Percentiles rank a stretch among this genome's conserved stretches.
Evolutionary conservation across 2,888 invertebrate species (phyloP).

Genomic region (Athetis lepigone): DNA sequence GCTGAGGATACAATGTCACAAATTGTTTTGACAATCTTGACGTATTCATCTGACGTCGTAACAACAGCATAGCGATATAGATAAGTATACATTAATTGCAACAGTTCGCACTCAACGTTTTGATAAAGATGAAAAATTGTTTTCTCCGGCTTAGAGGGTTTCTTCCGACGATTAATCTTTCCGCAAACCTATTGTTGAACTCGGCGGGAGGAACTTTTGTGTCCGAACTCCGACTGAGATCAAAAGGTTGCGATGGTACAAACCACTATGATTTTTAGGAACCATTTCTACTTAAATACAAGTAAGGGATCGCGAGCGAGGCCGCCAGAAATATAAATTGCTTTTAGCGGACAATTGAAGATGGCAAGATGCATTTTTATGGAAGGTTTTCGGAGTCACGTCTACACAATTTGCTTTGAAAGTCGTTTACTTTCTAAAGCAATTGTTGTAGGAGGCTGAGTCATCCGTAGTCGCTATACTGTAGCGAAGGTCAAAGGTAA

Average conservation of each 20-base stretch:
- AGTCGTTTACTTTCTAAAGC: constrained; percentile 42
- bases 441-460: constrained; percentile 43
- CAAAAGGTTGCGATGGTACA: constrained; percentile 83
- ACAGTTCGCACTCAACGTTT: constrained; percentile 78
- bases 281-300: constrained; percentile 62
- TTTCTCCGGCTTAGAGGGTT: constrained; percentile 82
- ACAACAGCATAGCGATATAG: constrained; percentile 48
- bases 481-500: constrained; percentile 31
- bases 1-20: constrained; percentile 31
- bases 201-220: constrained; percentile 84
- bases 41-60: constrained; percentile 51
- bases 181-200: constrained; percentile 86
- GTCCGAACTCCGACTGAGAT: constrained; percentile 81
- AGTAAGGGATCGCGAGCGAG: constrained; percentile 50
- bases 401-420: constrained; percentile 47
- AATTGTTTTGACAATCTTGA: constrained; percentile 57
- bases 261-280: constrained; percentile 79
- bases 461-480: constrained; percentile 30
- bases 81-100: constrained; percentile 67
- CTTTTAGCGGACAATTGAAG: constrained; percentile 61
- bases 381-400: constrained; percentile 43
- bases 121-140: constrained; percentile 90
- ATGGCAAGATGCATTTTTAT: constrained; percentile 55
- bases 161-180: constrained; percentile 89
- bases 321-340: constrained; percentile 57